Conservation (phyloP, 2,113 vertebrate species). For the Hemibagrus wyckioides region DNA sequence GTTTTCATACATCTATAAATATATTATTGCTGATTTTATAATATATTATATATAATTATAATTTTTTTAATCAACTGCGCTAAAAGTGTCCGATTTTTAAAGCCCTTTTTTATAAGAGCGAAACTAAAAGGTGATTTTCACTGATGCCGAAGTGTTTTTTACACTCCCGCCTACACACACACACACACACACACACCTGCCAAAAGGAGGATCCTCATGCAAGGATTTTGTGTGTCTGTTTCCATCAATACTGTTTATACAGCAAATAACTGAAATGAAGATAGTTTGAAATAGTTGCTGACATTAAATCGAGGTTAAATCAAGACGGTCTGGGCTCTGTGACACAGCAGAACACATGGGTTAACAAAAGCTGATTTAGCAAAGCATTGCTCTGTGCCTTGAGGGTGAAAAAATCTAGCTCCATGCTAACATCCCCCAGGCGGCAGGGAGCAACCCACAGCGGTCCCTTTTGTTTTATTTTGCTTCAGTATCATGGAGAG, state of each 20-base stretch:
- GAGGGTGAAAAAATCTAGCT: background rate
- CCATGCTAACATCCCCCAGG: conserved; percentile 43
- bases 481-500: conserved; percentile 17
- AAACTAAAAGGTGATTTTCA: background rate
- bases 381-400: background rate
- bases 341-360: background rate
- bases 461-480: conserved; percentile 48
- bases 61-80: background rate
- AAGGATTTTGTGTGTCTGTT: background rate
- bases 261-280: background rate
- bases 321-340: background rate
- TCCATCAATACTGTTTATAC: background rate
- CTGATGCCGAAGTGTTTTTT: background rate
- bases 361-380: background rate
- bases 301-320: background rate
- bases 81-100: background rate
- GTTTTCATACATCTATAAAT: background rate
- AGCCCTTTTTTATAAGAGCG: background rate
- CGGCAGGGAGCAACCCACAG: conserved; percentile 26
- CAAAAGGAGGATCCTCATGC: background rate
- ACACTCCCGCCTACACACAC: background rate
- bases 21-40: background rate
- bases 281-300: background rate
- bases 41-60: too few relatives aligned
- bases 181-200: background rate